Evolutionary conservation across 2,113 vertebrate species (phyloP), one percentile per base, ranked within the genome.

Genomic region (Pao palembangensis): DNA sequence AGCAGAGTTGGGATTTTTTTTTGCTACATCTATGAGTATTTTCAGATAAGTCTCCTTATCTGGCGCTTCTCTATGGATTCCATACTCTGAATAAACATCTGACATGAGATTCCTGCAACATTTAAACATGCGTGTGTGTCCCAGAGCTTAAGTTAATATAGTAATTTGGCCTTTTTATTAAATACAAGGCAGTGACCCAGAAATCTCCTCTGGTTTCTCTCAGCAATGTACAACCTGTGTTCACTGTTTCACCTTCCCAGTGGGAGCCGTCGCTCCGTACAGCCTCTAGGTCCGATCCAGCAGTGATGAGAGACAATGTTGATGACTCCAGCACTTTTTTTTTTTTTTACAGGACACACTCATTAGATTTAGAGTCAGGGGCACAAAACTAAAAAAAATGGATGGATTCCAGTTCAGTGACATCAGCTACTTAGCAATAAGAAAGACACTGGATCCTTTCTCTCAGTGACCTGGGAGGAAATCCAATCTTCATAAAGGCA

Each of bases 11-110:
- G 31, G 51, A 20, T 57, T 18, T 13, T 18, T 13, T 57, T 31
- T 51, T n/a, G 50, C 63, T 64, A 67, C 83, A 87, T 88, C 74
- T 88, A 84, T 55, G 59, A 75, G 46, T 28, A 51, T 50, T 88
- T 88, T 82, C 43, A 72, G 53, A 67, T 83, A 80, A 78, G 60
- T 48, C 54, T 67, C 49, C 66, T 80, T 81, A 78, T 82, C 73
- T 69, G 50, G 14, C 11, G 34, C 1, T 38, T 42, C 28, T 18
- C 80, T 71, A 81, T 77, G 20, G 58, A 56, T 64, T 83, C 69
- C 64, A 75, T 50, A 50, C 50, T 62, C 65, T 61, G 23, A 51
- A 63, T 69, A 6, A 61, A 79, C 75, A 58, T 59, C 42, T 58
- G 34, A 66, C 46, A 68, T 34, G 55, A 68, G 67, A 71, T 43